Evolutionary conservation across 1,140 invertebrate species (phyloP), one percentile per base, ranked within the genome.

Genomic region (Chionoecetes opilio): DNA sequence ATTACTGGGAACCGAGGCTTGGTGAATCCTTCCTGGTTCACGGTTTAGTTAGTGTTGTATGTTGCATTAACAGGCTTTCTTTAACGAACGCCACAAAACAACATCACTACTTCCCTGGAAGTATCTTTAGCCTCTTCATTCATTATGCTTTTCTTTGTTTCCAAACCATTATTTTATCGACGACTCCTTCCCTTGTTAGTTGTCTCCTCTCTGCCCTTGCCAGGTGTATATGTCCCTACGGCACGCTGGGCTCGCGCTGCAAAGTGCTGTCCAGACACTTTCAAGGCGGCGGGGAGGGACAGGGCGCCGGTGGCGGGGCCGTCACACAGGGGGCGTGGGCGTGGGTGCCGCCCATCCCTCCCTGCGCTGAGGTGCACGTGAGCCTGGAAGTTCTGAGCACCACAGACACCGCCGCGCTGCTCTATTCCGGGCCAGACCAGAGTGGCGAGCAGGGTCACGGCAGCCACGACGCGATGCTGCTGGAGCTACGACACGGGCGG

Each of bases 151-250:
- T 75, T 75, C 63, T n/a, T 17, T 75, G 26, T 75, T n/a, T 8
- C 63, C 6, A n/a, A n/a, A n/a, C n/a, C n/a, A n/a, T n/a, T n/a
- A n/a, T n/a, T n/a, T n/a, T n/a, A n/a, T n/a, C n/a, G n/a, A n/a
- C n/a, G n/a, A n/a, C n/a, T 75, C 63, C 63, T 26, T 75, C 21
- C 0, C 21, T 26, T 21, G 63, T n/a, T 1, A n/a, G n/a, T 26
- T 75, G 63, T n/a, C 63, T 26, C 41, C 41, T 46, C 89, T 8
- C 32, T 91, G 1, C 21, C 31, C 32, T 35, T 8, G 37, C 14
- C 90, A 95, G 94, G 75, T 95, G 94, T 37, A 95, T 95, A 29
- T 95, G 94, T 87, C 94, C 94, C 9, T 41, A 95, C 86, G 91
- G 86, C 26, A 95, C 94, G 21, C 84, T 37, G 46, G 94, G 92